phyloP scores from a whole-genome alignment of 1,140 invertebrate species.

The Drosophila nigromelanica region DNA sequence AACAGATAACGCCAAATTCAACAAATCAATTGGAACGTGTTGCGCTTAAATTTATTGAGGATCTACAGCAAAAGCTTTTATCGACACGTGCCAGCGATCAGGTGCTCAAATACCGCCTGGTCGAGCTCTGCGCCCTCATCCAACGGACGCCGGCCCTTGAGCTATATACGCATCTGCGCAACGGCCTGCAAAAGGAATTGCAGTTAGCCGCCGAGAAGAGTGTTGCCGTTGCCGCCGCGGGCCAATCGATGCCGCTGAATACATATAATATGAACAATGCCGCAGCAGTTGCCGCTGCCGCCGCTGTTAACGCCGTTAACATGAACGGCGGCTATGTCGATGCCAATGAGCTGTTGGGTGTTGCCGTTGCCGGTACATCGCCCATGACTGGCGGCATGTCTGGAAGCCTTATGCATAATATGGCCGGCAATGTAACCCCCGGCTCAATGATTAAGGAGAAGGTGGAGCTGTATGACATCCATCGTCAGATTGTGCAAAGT shows the following conservation, averaged over 20 bases:
- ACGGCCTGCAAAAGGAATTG: constrained; percentile 72
- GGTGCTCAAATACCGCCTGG: constrained; percentile 70
- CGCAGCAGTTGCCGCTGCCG: constrained; percentile 32
- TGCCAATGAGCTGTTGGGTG: constrained; percentile 44
- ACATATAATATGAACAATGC: constrained; percentile 69
- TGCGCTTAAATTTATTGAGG: constrained; percentile 71
- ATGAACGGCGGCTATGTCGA: constrained; percentile 59
- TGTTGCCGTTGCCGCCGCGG: constrained; percentile 50
- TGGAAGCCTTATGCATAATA: constrained; percentile 39
- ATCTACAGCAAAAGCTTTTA: constrained; percentile 74
- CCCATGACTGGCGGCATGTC: constrained; percentile 21
- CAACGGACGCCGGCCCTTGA: constrained; percentile 68
- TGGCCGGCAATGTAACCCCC: constrained; percentile 30
- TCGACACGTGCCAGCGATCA: constrained; percentile 69
- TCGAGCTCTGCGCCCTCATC: constrained; percentile 72
- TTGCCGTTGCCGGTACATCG: constrained; percentile 20
- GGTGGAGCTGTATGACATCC: constrained; percentile 54
- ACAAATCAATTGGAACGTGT: constrained; percentile 66
- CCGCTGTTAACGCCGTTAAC: constrained; percentile 14
- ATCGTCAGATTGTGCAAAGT: constrained; percentile 58
- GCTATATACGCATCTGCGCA: constrained; percentile 71
- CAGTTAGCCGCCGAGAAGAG: constrained; percentile 76
- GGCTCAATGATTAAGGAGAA: constrained; percentile 39
- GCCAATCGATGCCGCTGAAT: constrained; percentile 73
- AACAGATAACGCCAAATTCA: constrained; percentile 67